phyloP scores from a whole-genome alignment of 2,113 vertebrate species.

The Cygnus atratus region DNA sequence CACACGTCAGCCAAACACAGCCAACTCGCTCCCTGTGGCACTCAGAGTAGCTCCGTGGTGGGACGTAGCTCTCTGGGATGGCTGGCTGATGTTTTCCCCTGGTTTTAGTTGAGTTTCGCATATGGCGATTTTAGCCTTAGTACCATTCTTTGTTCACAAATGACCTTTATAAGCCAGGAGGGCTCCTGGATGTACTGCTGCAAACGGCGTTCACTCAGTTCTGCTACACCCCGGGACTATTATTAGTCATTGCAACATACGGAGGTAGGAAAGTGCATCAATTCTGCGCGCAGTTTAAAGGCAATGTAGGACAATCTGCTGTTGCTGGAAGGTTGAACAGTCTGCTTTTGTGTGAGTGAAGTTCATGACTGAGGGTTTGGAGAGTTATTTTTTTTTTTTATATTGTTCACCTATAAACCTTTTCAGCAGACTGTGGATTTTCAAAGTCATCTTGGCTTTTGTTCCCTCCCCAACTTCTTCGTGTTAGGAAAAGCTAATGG shows the following conservation, averaged over 20 bases:
- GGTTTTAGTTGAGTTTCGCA: not conserved
- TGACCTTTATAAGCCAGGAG: conserved; percentile 59
- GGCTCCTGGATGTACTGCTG: conserved; percentile 48
- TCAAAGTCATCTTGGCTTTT: not conserved
- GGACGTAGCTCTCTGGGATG: not conserved
- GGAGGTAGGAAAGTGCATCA: conserved; percentile 58
- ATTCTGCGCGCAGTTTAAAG: conserved; percentile 35
- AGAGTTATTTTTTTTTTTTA: not conserved
- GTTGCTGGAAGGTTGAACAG: conserved; percentile 18
- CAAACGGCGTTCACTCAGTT: conserved; percentile 49
- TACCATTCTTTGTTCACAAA: conserved; percentile 10
- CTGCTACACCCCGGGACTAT: conserved; percentile 62
- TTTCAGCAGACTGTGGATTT: not conserved
- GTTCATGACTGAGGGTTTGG: not conserved
- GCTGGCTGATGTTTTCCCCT: not conserved
- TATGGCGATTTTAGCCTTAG: conserved; percentile 8
- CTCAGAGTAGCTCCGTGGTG: not conserved
- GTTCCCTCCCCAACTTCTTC: not conserved
- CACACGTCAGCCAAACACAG: not conserved
- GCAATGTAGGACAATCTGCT: conserved; percentile 34
- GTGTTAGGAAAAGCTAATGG: not conserved
- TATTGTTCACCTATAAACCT: not conserved
- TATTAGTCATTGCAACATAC: conserved; percentile 73
- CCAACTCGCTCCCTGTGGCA: not conserved
- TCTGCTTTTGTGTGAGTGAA: conserved; percentile 44